phyloP scores from a whole-genome alignment of 2,113 vertebrate species.

The Alethe castanea region DNA sequence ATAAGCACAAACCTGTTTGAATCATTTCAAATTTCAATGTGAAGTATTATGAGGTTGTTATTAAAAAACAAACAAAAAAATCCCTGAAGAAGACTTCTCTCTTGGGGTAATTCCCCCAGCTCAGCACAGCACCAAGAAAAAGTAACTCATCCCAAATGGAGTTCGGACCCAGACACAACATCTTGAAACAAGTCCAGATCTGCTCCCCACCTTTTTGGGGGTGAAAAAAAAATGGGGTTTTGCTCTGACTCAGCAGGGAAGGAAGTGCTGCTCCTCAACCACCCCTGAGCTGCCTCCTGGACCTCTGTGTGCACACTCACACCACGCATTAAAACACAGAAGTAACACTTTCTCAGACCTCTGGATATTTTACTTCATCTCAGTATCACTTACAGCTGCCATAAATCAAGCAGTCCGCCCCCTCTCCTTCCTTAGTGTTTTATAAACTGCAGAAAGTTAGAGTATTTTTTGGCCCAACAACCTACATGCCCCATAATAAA shows the following conservation, averaged over 20 bases:
- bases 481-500: slow-evolving; percentile 62
- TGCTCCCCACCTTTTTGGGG: background rate
- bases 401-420: slow-evolving; percentile 58
- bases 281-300: fast-evolving
- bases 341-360: slow-evolving; percentile 45
- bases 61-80: background rate
- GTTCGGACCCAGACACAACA: background rate
- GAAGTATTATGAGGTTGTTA: background rate
- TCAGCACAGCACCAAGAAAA: background rate
- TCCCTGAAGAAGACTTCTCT: background rate
- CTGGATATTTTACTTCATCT: slow-evolving; percentile 65
- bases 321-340: background rate
- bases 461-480: slow-evolving; percentile 57
- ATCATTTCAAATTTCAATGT: background rate
- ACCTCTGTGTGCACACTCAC: background rate
- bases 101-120: background rate
- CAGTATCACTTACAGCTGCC: slow-evolving; percentile 63
- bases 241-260: background rate
- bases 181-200: background rate
- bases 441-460: slow-evolving; percentile 70
- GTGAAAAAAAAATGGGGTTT: fast-evolving
- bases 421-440: slow-evolving; percentile 59
- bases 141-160: background rate
- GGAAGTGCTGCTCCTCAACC: background rate
- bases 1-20: background rate